Evolutionary conservation across 2,797 vertebrate genomes (phyloP), one percentile per base, ranked within the genome.

Genomic region (Gymnothorax javanicus): DNA sequence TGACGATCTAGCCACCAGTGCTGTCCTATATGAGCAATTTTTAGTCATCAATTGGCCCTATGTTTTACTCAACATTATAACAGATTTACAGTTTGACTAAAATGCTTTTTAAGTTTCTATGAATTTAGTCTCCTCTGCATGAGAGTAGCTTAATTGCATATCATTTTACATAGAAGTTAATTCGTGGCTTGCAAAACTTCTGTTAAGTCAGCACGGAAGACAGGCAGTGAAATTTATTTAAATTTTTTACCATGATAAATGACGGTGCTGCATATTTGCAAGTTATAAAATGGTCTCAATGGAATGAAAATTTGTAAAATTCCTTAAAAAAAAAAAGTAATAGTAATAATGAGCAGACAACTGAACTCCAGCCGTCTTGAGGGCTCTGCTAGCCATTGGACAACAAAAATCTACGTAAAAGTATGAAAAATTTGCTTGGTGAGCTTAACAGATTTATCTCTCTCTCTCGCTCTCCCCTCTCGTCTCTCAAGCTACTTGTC

Each of bases 401-500:
- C 25, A 60, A 33, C 12, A 58, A 25, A 69, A 33, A 8, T 56
- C 71, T 71, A 50, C 62, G 33, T 43, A 23, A 23, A 52, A 27
- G 23, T 73, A 50, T 27, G 54, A 69, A 54, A 69, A 57, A 57
- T 71, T 64, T 77, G 86, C 13, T 82, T 15, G 50, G 81, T 57
- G 59, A 71, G 82, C 86, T 85, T 82, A 87, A 86, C 85, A 58
- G 85, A 23, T 87, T 89, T 77, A 89, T 59, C 69, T 3, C 62
- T 83, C 83, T 83, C 59, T 62, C 54, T 7, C 27, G 60, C 7
- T 23, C 60, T 52, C 67, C 12, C 23, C 33, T 43, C 50, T 84
- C 33, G 33, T 50, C 59, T 67, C 62, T 52, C 52, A 62, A 82
- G 52, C 27, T 43, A 60, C 59, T 69, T n/a, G 93, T 94, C 96